Evolutionary conservation across 2,113 vertebrate genomes (phyloP).

Genomic region (Morone saxatilis): DNA sequence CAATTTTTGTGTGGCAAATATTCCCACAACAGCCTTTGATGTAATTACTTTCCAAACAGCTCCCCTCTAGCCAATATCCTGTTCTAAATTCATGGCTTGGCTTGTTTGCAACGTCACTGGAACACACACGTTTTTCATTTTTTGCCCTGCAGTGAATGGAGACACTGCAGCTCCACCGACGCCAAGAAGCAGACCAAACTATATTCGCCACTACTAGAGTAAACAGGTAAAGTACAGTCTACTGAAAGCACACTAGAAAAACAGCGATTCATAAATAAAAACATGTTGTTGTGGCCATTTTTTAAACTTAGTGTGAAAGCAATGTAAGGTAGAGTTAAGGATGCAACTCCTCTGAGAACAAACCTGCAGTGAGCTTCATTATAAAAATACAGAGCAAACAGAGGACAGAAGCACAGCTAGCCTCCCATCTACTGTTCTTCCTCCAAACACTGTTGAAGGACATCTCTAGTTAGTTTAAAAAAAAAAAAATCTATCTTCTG

Average conservation of each 20-base stretch:
- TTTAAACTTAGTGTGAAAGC: conserved; percentile 1
- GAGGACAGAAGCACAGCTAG: background rate
- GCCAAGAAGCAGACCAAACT: conserved; percentile 19
- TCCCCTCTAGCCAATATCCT: conserved; percentile 80
- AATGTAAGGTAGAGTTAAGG: background rate
- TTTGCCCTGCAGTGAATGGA: conserved; percentile 54
- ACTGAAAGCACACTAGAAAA: background rate
- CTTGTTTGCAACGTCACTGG: conserved; percentile 75
- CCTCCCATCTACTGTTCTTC: background rate
- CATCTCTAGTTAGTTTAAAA: too few species aligned
- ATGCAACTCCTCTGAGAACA: conserved; percentile 13
- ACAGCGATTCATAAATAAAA: conserved; percentile 7
- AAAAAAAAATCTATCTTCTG: too few species aligned
- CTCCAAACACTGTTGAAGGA: background rate
- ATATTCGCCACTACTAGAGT: conserved; percentile 3
- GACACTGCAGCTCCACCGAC: conserved; percentile 34
- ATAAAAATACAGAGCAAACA: conserved; percentile 1
- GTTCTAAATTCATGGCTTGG: conserved; percentile 77
- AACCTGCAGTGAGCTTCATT: conserved; percentile 16
- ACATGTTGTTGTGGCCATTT: conserved; percentile 3
- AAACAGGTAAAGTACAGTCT: conserved; percentile 21
- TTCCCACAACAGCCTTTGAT: conserved; percentile 81
- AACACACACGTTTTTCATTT: conserved; percentile 73
- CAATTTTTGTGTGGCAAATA: conserved; percentile 81
- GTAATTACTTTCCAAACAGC: conserved; percentile 85